Evolutionary conservation across 2,113 vertebrate species (phyloP).

Genomic region (Marmota monax): DNA sequence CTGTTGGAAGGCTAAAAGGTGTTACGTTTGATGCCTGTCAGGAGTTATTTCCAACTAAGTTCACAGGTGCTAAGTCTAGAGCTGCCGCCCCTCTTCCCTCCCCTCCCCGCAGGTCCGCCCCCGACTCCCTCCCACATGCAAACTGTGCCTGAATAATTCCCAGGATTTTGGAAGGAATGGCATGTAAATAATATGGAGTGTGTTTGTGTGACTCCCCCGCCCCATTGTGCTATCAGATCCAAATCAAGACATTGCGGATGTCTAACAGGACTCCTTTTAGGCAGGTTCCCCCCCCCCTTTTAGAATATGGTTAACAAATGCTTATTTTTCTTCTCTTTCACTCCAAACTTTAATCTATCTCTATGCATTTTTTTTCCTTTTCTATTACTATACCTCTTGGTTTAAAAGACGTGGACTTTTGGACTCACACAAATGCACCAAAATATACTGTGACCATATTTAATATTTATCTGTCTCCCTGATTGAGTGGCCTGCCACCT

Average conservation of each 20-base stretch:
- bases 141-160: not conserved
- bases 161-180: not conserved
- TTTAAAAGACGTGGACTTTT: not conserved
- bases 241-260: not conserved
- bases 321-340: not conserved
- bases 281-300: not conserved
- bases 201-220: not conserved
- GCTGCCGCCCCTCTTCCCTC: not conserved
- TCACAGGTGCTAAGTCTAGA: conserved; percentile 19
- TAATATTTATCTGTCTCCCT: conserved; percentile 44
- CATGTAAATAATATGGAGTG: not conserved
- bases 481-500: conserved; percentile 45
- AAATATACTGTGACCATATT: conserved; percentile 5
- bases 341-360: not conserved
- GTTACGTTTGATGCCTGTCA: conserved; percentile 23
- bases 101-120: not conserved
- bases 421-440: not conserved
- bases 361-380: not conserved
- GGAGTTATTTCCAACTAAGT: conserved; percentile 73
- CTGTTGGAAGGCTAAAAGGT: not conserved
- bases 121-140: conserved; percentile 7
- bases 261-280: not conserved
- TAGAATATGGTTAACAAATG: not conserved
- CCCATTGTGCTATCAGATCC: not conserved
- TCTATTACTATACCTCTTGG: not conserved